Percentiles rank a stretch among this genome's conserved stretches.
Conservation (phyloP, 2,888 invertebrate species). For the Orchesellides sinensis region DNA sequence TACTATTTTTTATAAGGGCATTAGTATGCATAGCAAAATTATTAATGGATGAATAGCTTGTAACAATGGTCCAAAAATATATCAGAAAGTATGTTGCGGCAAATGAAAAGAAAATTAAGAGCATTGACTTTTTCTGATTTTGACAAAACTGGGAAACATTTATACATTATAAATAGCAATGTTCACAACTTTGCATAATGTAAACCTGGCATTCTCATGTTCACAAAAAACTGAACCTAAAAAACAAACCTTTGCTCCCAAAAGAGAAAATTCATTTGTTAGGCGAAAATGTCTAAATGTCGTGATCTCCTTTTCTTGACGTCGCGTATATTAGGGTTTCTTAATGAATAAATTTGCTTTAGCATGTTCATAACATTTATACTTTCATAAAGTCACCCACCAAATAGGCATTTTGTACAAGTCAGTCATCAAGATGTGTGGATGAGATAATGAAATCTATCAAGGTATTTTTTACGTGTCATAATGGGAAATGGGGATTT, state of each 20-base stretch:
- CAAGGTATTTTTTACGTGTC: conserved; percentile 58
- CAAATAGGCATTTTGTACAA: conserved; percentile 49
- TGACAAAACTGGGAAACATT: no score
- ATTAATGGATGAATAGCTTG: conserved; percentile 47
- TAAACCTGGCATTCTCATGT: no score
- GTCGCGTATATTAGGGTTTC: background rate
- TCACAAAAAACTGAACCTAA: background rate
- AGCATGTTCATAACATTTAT: background rate
- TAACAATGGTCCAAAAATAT: conserved; percentile 37
- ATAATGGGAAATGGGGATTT: conserved; percentile 56
- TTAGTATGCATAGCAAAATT: conserved; percentile 44
- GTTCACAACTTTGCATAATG: background rate
- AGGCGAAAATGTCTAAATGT: conserved; percentile 35
- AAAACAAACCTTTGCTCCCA: no score
- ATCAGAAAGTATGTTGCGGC: background rate
- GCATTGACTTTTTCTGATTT: no score
- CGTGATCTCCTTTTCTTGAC: conserved; percentile 20
- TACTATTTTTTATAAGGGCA: conserved; percentile 37
- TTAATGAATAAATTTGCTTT: conserved; percentile 26
- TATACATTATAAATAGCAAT: background rate
- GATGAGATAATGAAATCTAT: conserved; percentile 60
- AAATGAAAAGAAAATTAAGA: background rate
- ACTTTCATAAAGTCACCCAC: background rate
- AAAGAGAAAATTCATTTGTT: conserved; percentile 28
- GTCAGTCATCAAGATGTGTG: conserved; percentile 52